Evolutionary conservation across 2,888 invertebrate genomes (phyloP).

Genomic region (Ditylenchus weischeri): DNA sequence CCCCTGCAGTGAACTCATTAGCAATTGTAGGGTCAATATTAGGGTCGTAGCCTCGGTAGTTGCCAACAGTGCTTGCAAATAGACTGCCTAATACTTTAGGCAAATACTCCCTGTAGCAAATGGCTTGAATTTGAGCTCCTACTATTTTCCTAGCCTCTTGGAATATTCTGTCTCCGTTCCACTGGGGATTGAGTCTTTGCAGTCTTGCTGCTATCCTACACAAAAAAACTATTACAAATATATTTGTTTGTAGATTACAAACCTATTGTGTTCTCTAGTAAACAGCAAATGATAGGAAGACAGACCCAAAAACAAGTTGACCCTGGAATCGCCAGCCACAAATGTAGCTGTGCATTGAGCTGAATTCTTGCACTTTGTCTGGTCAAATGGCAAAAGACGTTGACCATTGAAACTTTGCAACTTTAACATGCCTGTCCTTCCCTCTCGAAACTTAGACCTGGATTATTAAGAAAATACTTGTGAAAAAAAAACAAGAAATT

Average conservation of each 20-base stretch:
- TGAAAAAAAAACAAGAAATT: background rate
- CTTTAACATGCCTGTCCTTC: slow-evolving; percentile 50
- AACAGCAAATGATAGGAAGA: slow-evolving; percentile 67
- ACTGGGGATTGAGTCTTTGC: slow-evolving; percentile 78
- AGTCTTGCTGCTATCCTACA: slow-evolving; percentile 74
- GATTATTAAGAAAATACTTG: background rate
- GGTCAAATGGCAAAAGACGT: slow-evolving; percentile 54
- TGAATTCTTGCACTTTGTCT: slow-evolving; percentile 45
- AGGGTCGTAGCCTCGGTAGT: slow-evolving; percentile 79
- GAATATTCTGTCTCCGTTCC: slow-evolving; percentile 83
- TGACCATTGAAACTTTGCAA: slow-evolving; percentile 51
- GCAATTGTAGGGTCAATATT: slow-evolving; percentile 79
- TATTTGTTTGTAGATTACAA: background rate
- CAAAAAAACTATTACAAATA: slow-evolving; percentile 12
- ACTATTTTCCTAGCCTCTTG: slow-evolving; percentile 79
- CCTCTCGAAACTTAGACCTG: slow-evolving; percentile 54
- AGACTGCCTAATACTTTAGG: slow-evolving; percentile 76
- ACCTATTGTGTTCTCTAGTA: slow-evolving; percentile 84
- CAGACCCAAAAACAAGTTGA: slow-evolving; percentile 61
- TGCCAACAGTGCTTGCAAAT: slow-evolving; percentile 73
- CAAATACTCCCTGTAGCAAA: slow-evolving; percentile 74
- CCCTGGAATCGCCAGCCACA: slow-evolving; percentile 58
- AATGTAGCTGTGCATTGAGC: slow-evolving; percentile 52
- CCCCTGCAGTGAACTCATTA: slow-evolving; percentile 94
- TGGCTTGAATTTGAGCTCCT: slow-evolving; percentile 70